Evolutionary conservation across 2,888 invertebrate species (phyloP).

Genomic region (Meiosimyza platycephala): DNA sequence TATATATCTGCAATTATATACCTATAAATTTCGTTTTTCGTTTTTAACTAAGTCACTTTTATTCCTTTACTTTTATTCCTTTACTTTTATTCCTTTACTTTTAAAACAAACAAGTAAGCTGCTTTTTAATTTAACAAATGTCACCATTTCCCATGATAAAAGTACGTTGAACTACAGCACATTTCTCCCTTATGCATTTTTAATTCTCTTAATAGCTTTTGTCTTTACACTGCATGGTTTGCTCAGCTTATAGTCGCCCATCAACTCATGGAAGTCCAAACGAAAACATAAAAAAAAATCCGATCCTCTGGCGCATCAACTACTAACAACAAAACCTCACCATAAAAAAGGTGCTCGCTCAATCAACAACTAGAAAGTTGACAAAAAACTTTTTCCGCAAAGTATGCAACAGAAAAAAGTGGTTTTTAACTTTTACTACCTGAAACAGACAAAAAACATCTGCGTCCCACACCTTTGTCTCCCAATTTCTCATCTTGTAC

Average conservation of each 20-base stretch:
- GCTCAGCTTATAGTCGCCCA: conserved; percentile 24
- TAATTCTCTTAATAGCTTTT: conserved; percentile 61
- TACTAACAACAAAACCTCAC: conserved; percentile 44
- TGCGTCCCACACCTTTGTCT: conserved; percentile 42
- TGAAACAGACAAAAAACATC: conserved; percentile 34
- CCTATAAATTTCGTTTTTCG: too few relatives aligned
- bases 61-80: background rate
- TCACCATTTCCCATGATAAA: too few relatives aligned
- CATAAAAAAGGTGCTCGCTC: conserved; percentile 31
- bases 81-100: background rate
- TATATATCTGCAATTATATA: too few relatives aligned
- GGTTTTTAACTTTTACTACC: conserved; percentile 42
- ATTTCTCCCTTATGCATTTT: conserved; percentile 56
- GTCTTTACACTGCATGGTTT: conserved; percentile 45
- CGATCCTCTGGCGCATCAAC: conserved; percentile 25
- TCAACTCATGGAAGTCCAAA: conserved; percentile 33
- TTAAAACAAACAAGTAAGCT: background rate
- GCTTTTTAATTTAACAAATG: conserved; percentile 3
- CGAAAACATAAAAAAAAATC: conserved; percentile 25
- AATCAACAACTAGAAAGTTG: conserved; percentile 36
- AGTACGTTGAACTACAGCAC: background rate
- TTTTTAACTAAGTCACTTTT: background rate
- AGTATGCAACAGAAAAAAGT: conserved; percentile 32
- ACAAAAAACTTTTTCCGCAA: conserved; percentile 35
- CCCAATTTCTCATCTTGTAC: background rate